Percentiles rank a stretch among this genome's conserved stretches.
These are phyloP conservation scores for Atta cephalotes DNA, from an alignment of 1,140 invertebrate genomes.

Conservation along the genomic window DNA sequence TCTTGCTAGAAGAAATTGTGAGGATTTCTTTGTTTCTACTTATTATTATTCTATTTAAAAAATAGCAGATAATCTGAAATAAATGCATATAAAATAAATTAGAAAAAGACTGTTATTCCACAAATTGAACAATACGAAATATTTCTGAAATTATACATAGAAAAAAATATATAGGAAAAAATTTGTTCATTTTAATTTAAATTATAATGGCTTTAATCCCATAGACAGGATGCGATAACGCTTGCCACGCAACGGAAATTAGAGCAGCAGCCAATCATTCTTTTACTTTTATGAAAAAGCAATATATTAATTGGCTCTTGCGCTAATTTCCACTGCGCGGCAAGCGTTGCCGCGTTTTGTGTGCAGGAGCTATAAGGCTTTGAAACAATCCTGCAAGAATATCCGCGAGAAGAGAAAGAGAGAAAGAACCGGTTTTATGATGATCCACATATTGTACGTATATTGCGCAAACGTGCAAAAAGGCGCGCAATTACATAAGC, in stretches of 20 bases:
- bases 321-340: too few species aligned
- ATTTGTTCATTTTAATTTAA: not conserved
- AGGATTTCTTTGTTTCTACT: not conserved
- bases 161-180: not conserved
- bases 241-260: too few species aligned
- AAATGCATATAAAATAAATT: not conserved
- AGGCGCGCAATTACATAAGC: constrained; percentile 36
- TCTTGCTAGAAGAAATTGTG: not conserved
- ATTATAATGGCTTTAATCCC: not conserved
- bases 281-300: too few species aligned
- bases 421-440: constrained; percentile 10
- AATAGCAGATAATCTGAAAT: not conserved
- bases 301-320: too few species aligned
- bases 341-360: not conserved
- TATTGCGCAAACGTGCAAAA: constrained; percentile 40
- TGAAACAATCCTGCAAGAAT: not conserved
- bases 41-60: not conserved
- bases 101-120: not conserved
- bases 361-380: not conserved
- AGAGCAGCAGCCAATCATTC: too few species aligned
- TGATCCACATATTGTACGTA: constrained; percentile 12
- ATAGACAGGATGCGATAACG: too few species aligned
- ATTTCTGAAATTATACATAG: not conserved
- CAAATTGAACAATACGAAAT: not conserved
- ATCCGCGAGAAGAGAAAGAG: not conserved